A percentile compares a stretch with the other conserved stretches of the same genome.
Conservation (phyloP, 2,797 vertebrate species). For the Lutra lutra region DNA sequence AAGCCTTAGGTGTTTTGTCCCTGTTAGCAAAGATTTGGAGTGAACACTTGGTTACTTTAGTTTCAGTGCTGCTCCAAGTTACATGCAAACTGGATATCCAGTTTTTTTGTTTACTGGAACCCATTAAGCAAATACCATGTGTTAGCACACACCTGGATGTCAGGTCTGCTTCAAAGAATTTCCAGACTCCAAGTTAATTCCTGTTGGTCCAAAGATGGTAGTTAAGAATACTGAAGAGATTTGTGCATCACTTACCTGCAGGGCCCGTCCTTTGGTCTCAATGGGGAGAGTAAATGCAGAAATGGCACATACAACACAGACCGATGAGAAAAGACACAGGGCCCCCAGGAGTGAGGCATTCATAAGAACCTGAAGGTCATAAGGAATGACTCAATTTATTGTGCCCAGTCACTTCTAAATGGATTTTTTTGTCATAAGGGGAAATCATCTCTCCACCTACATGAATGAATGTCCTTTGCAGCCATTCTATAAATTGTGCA, state of each 20-base stretch:
- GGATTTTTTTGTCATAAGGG: not conserved
- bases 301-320: conserved; percentile 90
- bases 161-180: not conserved
- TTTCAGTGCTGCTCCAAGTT: not conserved
- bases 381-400: not conserved
- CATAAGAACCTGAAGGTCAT: conserved; percentile 91
- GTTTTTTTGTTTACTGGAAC: not conserved
- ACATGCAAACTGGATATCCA: not conserved
- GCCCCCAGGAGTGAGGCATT: conserved; percentile 90
- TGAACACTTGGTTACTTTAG: not conserved
- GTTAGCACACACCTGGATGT: not conserved
- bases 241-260: conserved; percentile 88
- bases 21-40: not conserved
- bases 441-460: not conserved
- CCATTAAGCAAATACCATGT: not conserved
- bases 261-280: conserved; percentile 93
- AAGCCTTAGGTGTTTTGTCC: too few relatives aligned
- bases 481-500: not conserved
- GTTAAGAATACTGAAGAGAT: not conserved
- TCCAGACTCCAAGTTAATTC: not conserved
- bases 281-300: conserved; percentile 92
- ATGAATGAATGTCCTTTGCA: not conserved
- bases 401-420: not conserved
- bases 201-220: not conserved
- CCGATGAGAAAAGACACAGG: conserved; percentile 90